These are phyloP conservation scores for Mandrillus leucophaeus DNA, from an alignment of 2,113 vertebrate genomes.

Conservation along the genomic window DNA sequence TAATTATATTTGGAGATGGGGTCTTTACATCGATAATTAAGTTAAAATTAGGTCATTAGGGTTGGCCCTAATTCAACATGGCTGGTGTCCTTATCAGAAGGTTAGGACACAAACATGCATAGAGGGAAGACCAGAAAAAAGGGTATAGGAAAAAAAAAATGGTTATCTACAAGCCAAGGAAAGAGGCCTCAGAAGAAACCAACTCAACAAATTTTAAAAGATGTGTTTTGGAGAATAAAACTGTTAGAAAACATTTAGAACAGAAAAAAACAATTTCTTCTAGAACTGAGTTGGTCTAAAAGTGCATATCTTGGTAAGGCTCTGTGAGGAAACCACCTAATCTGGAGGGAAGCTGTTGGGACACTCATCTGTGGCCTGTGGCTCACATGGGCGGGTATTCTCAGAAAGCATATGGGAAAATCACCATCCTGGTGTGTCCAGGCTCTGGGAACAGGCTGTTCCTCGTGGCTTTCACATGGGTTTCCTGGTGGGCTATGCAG, in stretches of 20 bases:
- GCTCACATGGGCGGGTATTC: not conserved
- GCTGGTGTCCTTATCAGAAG: not conserved
- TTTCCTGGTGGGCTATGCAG: not conserved
- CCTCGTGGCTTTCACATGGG: too few relatives aligned
- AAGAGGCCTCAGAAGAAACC: not conserved
- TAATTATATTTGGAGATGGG: not conserved
- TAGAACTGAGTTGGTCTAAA: not conserved
- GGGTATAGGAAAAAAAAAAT: too few relatives aligned
- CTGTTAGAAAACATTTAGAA: not conserved
- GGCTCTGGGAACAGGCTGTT: not conserved
- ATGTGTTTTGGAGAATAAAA: not conserved
- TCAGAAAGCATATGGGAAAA: not conserved
- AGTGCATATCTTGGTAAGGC: not conserved
- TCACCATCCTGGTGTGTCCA: not conserved
- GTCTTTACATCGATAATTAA: not conserved
- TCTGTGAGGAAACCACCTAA: not conserved
- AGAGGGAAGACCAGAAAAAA: not conserved
- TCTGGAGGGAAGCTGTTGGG: not conserved
- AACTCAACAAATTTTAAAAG: not conserved
- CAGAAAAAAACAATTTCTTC: too few relatives aligned
- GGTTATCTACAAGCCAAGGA: not conserved
- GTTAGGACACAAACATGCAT: not conserved
- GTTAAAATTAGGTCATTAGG: not conserved
- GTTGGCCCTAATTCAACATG: not conserved
- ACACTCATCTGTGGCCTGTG: not conserved